Percentiles rank a stretch among this genome's conserved stretches.
Evolutionary conservation across 2,797 vertebrate genomes (phyloP).

Genomic region (Aldrovandia affinis): DNA sequence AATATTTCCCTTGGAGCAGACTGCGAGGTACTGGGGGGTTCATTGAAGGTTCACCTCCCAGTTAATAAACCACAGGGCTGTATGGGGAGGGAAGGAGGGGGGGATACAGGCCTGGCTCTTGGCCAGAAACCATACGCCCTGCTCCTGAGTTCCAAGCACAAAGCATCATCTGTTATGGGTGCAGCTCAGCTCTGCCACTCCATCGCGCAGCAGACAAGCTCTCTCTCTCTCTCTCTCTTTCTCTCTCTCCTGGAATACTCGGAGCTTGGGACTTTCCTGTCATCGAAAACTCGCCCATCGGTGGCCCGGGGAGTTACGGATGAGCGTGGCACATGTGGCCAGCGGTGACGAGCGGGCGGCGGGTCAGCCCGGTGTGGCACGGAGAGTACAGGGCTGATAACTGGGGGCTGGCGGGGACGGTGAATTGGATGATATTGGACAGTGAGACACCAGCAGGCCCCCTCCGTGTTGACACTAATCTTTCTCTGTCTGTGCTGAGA

Average conservation of each 20-base stretch:
- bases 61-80: slow-evolving; percentile 25
- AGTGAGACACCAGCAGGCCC: not conserved
- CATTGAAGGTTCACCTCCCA: slow-evolving; percentile 37
- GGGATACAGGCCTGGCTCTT: slow-evolving; percentile 3
- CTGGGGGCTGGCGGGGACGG: not conserved
- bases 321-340: not conserved
- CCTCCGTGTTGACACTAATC: not conserved
- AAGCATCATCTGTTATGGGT: slow-evolving; percentile 24
- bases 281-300: not conserved
- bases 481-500: not conserved
- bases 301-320: no score
- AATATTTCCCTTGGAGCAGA: slow-evolving; percentile 14
- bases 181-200: not conserved
- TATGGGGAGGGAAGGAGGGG: not conserved
- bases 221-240: not conserved
- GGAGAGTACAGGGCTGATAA: slow-evolving; percentile 4
- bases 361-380: not conserved
- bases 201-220: no score
- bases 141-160: slow-evolving; percentile 18
- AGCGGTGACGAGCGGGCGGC: not conserved
- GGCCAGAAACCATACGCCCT: slow-evolving; percentile 27
- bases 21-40: slow-evolving; percentile 20
- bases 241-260: no score
- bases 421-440: slow-evolving; percentile 6
- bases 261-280: no score